Evolutionary conservation across 2,888 invertebrate genomes (phyloP).

Genomic region (Sympetrum striolatum): DNA sequence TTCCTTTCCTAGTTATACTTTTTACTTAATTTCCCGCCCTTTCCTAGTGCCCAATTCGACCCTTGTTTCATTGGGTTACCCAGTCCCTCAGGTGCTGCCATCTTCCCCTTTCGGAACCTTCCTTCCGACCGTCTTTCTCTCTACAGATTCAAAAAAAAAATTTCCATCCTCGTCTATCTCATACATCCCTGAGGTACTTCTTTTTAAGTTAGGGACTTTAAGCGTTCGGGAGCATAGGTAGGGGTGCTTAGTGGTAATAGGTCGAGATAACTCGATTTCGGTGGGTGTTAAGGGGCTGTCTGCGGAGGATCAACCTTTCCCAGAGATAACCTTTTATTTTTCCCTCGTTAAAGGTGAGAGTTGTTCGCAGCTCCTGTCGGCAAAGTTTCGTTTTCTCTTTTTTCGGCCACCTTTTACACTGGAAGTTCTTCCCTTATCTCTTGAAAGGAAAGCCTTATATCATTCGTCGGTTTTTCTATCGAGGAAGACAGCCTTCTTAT

Average conservation of each 20-base stretch:
- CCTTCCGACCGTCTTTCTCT: background rate
- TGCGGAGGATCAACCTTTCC: background rate
- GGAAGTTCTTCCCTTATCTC: background rate
- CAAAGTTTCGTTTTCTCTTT: background rate
- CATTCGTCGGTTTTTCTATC: background rate
- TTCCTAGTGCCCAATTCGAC: background rate
- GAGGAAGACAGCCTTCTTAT: background rate
- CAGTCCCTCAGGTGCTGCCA: background rate
- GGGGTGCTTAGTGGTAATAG: background rate
- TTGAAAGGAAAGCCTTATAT: background rate
- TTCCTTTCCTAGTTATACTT: background rate
- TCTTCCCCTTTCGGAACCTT: background rate
- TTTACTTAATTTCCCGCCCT: background rate
- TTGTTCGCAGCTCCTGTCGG: background rate
- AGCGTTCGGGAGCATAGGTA: background rate
- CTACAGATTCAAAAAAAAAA: background rate
- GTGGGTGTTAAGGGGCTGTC: background rate
- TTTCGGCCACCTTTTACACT: background rate
- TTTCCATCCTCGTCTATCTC: background rate
- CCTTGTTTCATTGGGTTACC: background rate
- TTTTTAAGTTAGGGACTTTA: background rate
- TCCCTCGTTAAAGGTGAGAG: background rate
- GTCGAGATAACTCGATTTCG: slow-evolving; percentile 14
- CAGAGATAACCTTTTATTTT: background rate
- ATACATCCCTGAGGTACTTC: background rate